Evolutionary conservation across 2,888 invertebrate species (phyloP).

Genomic region (Nudaria mundana): DNA sequence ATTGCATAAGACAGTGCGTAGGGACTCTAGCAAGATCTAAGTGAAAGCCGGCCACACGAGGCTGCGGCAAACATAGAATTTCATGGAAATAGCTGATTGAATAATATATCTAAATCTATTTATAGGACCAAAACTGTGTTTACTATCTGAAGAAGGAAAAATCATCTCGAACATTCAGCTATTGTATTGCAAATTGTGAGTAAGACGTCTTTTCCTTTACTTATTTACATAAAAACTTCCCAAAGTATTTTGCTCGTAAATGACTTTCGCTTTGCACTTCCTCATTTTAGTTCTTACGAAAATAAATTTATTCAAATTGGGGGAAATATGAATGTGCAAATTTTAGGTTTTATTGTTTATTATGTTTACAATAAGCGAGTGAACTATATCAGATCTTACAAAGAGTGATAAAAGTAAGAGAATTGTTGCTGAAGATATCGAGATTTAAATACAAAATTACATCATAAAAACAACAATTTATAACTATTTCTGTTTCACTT

Average conservation of each 20-base stretch:
- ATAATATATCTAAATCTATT: conserved; percentile 80
- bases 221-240: conserved; percentile 75
- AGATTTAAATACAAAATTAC: background rate
- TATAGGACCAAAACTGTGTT: conserved; percentile 69
- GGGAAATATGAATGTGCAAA: conserved; percentile 16
- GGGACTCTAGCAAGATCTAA: no score
- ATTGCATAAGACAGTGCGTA: no score
- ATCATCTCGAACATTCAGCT: conserved; percentile 72
- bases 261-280: conserved; percentile 65
- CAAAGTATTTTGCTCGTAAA: conserved; percentile 64
- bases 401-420: background rate
- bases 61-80: no score
- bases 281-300: conserved; percentile 36
- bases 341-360: conserved; percentile 1
- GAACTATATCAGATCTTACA: background rate
- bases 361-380: background rate
- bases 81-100: conserved; percentile 74
- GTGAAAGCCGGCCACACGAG: no score
- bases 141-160: conserved; percentile 75
- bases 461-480: no score
- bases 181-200: conserved; percentile 79
- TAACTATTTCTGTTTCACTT: background rate
- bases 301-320: conserved; percentile 30
- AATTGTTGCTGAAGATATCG: background rate
- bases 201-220: conserved; percentile 66